A percentile compares a stretch with the other conserved stretches of the same genome.
Conservation (phyloP, 2,113 vertebrate species). For the Halcyon senegalensis region DNA sequence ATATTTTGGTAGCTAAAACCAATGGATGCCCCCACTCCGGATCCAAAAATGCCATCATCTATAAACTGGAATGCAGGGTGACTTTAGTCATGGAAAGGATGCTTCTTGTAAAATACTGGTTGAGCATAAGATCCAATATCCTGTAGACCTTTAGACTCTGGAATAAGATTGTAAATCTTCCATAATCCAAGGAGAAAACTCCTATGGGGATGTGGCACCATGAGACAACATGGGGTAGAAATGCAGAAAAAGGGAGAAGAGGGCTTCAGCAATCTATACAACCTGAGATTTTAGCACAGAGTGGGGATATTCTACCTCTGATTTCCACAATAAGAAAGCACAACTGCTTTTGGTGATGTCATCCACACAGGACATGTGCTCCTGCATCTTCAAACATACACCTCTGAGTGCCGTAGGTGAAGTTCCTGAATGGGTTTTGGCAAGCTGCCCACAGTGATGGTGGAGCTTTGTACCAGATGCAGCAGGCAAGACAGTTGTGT, state of each 20-base stretch:
- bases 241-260: background rate
- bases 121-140: background rate
- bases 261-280: background rate
- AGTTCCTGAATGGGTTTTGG: background rate
- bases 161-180: background rate
- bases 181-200: background rate
- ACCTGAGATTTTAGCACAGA: background rate
- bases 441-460: background rate
- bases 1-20: background rate
- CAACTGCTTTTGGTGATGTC: background rate
- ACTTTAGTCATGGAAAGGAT: background rate
- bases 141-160: background rate
- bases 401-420: accelerated
- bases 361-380: background rate
- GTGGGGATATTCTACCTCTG: background rate
- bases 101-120: background rate
- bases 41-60: background rate
- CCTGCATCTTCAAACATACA: background rate
- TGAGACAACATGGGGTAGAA: background rate
- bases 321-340: background rate
- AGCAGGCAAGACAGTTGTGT: background rate
- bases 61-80: background rate
- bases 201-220: background rate
- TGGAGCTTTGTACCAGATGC: background rate
- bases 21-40: background rate